Conservation (phyloP, 1,140 invertebrate species). For the Cataglyphis hispanica region DNA sequence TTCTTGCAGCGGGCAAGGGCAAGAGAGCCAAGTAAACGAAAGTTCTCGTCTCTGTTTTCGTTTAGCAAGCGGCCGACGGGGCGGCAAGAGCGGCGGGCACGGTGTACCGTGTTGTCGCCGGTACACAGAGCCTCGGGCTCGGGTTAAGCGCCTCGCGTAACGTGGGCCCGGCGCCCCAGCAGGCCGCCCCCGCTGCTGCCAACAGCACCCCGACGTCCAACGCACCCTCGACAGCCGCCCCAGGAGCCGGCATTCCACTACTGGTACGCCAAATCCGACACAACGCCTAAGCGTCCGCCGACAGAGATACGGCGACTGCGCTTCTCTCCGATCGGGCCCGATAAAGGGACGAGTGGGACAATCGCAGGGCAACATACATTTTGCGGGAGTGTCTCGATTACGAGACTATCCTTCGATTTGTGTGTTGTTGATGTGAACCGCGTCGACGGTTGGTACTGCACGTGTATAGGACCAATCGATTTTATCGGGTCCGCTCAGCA, state of each 20-base stretch:
- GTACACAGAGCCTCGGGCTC: slow-evolving; percentile 91
- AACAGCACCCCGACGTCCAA: slow-evolving; percentile 73
- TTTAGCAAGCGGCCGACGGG: slow-evolving; percentile 91
- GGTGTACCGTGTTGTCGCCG: slow-evolving; percentile 92
- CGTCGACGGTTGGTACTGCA: slow-evolving; percentile 40
- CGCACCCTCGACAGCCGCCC: slow-evolving; percentile 85
- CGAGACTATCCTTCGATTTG: slow-evolving; percentile 9
- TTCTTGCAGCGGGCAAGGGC: slow-evolving; percentile 41
- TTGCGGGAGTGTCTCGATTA: background rate
- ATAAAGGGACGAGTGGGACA: slow-evolving; percentile 25
- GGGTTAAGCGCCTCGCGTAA: slow-evolving; percentile 90
- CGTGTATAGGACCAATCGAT: slow-evolving; percentile 24
- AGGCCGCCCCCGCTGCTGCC: slow-evolving; percentile 86
- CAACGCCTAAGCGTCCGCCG: slow-evolving; percentile 71
- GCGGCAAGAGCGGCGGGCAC: slow-evolving; percentile 91
- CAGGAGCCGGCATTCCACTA: slow-evolving; percentile 84
- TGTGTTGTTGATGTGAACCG: slow-evolving; percentile 21
- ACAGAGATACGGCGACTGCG: slow-evolving; percentile 71
- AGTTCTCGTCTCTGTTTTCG: slow-evolving; percentile 81
- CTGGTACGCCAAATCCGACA: slow-evolving; percentile 85
- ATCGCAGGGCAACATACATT: background rate
- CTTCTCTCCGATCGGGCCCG: slow-evolving; percentile 58
- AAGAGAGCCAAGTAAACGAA: slow-evolving; percentile 69
- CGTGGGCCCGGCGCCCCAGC: slow-evolving; percentile 85
- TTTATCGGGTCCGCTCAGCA: slow-evolving; percentile 45